Evolutionary conservation across 2,888 invertebrate genomes (phyloP), one percentile per base, ranked within the genome.

Genomic region (Limnephilus marmoratus): DNA sequence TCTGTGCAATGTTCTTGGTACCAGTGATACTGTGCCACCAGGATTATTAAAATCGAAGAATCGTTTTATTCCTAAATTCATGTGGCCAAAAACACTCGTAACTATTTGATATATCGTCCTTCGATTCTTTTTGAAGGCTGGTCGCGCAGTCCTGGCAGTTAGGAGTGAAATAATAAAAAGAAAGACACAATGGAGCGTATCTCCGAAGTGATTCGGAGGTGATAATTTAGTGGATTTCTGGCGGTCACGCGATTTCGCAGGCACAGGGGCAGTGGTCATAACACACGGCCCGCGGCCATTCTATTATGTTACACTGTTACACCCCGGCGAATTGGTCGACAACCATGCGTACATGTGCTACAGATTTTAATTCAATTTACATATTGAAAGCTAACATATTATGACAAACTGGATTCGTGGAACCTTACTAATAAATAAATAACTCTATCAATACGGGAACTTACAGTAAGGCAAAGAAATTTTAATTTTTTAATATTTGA

Each of bases 151-250:
- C 31, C 29, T 49, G 41, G 88, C 88, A 80, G 88, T 89, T 15
- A 13, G 81, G 80, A 81, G 81, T 49, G 53, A 88, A 81, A 82
- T 81, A 90, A 91, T 41, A 91, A 91, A 83, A 91, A 90, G 24
- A 68, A 29, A 83, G 83, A 93, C 90, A 90, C 83, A 88, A 92
- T 91, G 80, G 41, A 53, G 34, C 80, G 85, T 91, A 90, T 88
- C 85, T 89, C 45, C 83, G 93, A 92, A 92, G 91, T 92, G 91
- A 93, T 91, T 92, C 91, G 80, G 91, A 92, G 92, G 92, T 93
- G 93, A 93, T 93, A 93, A 93, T 93, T 93, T 92, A 93, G 90
- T 92, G 91, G 86, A 81, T 93, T 92, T 90, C 82, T 89, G 92
- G 90, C 92, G 92, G 92, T 92, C 93, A 93, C 93, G 93, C 93